Base-by-base conservation (phyloP, 2,888 invertebrate species). In the Microplitis deprimator region DNA sequence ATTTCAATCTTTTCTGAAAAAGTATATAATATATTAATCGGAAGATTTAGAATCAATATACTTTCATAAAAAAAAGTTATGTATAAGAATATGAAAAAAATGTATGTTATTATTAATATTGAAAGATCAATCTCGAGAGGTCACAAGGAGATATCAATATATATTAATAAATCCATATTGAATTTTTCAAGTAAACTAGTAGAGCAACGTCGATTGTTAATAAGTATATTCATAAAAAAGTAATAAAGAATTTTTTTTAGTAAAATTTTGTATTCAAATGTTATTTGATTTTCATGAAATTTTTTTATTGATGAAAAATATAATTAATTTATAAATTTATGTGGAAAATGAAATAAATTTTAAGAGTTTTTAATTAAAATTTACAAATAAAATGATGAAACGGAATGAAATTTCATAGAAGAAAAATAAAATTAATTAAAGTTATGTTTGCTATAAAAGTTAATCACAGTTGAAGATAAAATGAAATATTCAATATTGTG, bases 31-130 rank as follows among this genome's bases (percentile, higher is more conserved):
- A 29, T 29, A 29, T 29, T 4, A 29, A 4, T 29, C 29, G 29
- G 29, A 29, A 2, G 29, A 29, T 29, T 29, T 29, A 29, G 0
- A 29, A 29, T 29, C 4, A 4, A 29, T 29, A 13, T 50, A 50
- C 13, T 50, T 13, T 13, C 10, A 50, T 50, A 13, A 50, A 50
- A 50, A 50, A 50, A 50, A 50, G 0, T 29, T 29, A 29, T 50
- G 50, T 10, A 50, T 50, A 4, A 13, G 2, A 50, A 20, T 13
- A 20, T 68, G n/a, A 61, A 70, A 69, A 69, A 39, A 40, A 62
- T 69, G 69, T 62, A 62, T 40, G n/a, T 41, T 13, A 61, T 40
- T 61, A 69, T 62, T 38, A 69, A 75, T 62, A 7, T 5, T 10
- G 6, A 40, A 68, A 67, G 39, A 50, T 50, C 10, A 50, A 50